Conservation (phyloP, 2,888 invertebrate species). For the Noctua fimbriata region DNA sequence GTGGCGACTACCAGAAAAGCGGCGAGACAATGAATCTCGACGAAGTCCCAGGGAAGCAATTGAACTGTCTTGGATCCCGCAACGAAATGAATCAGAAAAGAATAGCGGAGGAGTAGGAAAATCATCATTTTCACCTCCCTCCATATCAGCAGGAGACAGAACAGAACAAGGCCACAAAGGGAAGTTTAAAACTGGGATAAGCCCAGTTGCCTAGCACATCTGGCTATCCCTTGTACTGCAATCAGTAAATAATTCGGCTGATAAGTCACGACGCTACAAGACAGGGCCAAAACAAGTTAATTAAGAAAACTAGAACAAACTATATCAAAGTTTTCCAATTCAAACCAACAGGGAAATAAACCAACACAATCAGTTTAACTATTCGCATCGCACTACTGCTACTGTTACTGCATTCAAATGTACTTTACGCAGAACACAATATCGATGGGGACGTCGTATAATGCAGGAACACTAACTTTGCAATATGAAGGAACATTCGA, state of each 20-base stretch:
- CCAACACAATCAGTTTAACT: conserved; percentile 11
- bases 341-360: conserved; percentile 14
- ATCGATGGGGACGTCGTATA: conserved; percentile 22
- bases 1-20: no score
- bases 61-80: no score
- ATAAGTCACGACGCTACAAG: neutral
- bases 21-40: no score
- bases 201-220: no score
- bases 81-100: no score
- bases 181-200: no score
- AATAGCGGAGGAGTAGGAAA: no score
- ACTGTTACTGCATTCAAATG: conserved; percentile 25
- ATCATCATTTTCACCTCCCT: no score
- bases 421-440: conserved; percentile 29
- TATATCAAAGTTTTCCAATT: neutral
- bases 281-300: neutral
- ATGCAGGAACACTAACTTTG: conserved; percentile 33
- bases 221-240: neutral
- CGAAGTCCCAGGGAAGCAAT: no score
- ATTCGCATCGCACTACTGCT: neutral
- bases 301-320: conserved; percentile 10
- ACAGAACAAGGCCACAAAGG: no score
- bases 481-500: conserved; percentile 42
- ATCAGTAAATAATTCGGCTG: neutral
- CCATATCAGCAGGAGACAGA: no score